Evolutionary conservation across 2,888 invertebrate species (phyloP), one percentile per base, ranked within the genome.

Genomic region (Hecatera dysodea): DNA sequence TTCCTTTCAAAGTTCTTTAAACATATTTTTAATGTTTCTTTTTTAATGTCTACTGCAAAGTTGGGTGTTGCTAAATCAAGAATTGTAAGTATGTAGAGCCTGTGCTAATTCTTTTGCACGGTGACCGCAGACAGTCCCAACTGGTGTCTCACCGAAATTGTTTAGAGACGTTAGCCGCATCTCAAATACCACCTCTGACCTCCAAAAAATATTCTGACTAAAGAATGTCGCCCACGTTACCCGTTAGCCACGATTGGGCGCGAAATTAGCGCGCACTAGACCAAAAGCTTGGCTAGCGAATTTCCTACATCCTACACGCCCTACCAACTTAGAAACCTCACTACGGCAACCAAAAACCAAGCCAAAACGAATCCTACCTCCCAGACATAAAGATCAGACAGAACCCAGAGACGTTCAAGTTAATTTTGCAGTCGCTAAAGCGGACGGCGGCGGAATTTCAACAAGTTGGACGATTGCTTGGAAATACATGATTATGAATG

Each of bases 371-470:
- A 86, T 91, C 88, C 87, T 90, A 92, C 82, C 63, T 65, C 83
- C 57, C 64, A 27, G 72, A 72, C 74, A 89, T 88, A 94, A 89
- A 89, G 88, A 81, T 87, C 87, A 88, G 84, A 78, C 65, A 78
- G 73, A 78, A 80, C 83, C 86, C 68, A 77, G 72, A 74, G 78
- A 76, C 76, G 84, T 77, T 87, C 84, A 89, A 87, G 87, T 87
- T 89, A 91, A 93, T 91, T 92, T 93, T 93, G 90, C 90, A 87
- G 90, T 88, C 85, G 90, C 90, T 88, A 88, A 89, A 90, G 88
- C 91, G 93, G 88, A 94, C 94, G 93, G 87, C 91, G 91, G 87
- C 91, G 93, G 95, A 95, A 95, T 95, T 95, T 94, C 95, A 95
- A 95, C 95, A 95, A 95, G 95, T 94, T 93, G 91, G 93, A 90